Evolutionary conservation across 1,140 invertebrate species (phyloP).

Genomic region (Vanessa atalanta): DNA sequence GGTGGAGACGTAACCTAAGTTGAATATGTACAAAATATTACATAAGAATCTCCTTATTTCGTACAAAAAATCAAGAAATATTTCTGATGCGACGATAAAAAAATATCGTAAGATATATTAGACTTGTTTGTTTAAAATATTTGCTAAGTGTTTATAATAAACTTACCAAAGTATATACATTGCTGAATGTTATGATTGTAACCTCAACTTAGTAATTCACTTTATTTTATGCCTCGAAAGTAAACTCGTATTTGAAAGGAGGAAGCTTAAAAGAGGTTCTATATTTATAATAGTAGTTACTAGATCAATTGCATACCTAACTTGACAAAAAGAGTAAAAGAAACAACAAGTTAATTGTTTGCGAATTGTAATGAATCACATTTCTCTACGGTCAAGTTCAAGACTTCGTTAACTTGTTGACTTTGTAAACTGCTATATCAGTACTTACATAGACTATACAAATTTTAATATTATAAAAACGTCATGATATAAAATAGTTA

Average conservation of each 20-base stretch:
- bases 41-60: too few species aligned
- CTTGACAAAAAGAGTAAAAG: conserved; percentile 30
- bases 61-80: too few species aligned
- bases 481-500: too few species aligned
- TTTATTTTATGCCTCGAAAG: not conserved
- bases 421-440: not conserved
- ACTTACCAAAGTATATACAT: too few species aligned
- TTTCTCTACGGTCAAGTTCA: conserved; percentile 28
- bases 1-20: too few species aligned
- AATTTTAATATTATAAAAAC: too few species aligned
- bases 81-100: too few species aligned
- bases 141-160: too few species aligned
- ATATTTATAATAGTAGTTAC: conserved; percentile 30
- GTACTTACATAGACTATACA: too few species aligned
- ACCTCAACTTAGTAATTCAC: not conserved
- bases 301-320: conserved; percentile 29
- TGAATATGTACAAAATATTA: too few species aligned
- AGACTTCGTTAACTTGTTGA: not conserved
- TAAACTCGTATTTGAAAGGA: conserved; percentile 46
- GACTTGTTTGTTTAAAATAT: too few species aligned
- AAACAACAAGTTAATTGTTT: conserved; percentile 39
- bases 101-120: too few species aligned
- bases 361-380: conserved; percentile 41
- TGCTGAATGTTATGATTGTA: not conserved
- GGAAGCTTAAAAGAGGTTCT: conserved; percentile 38